Percentiles rank a stretch among this genome's conserved stretches.
phyloP scores from a whole-genome alignment of 2,888 invertebrate species.

The Drosophila algonquin region DNA sequence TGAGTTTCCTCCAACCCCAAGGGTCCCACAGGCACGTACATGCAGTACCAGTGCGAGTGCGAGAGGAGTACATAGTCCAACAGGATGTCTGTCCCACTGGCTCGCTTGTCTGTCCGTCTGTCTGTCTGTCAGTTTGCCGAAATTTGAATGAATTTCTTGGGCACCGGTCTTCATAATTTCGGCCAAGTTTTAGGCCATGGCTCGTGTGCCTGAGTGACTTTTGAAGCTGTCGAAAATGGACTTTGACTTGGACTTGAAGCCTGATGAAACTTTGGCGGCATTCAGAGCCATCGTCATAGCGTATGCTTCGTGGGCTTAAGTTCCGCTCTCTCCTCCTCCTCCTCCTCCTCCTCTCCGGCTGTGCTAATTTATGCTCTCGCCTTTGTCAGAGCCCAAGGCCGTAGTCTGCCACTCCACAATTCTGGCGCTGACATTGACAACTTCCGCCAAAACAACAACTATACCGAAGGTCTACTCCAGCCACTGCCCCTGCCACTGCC shows the following conservation, averaged over 20 bases:
- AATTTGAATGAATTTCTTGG: slow-evolving; percentile 42
- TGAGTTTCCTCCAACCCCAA: slow-evolving; percentile 26
- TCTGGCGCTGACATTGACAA: slow-evolving; percentile 67
- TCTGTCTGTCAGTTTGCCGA: background rate
- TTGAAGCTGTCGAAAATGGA: slow-evolving; percentile 58
- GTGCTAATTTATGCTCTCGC: slow-evolving; percentile 70
- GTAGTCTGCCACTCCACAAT: slow-evolving; percentile 9
- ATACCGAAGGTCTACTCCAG: slow-evolving; percentile 8
- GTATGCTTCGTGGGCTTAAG: slow-evolving; percentile 21
- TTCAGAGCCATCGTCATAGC: background rate
- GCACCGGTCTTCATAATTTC: slow-evolving; percentile 65
- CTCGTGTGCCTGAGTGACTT: slow-evolving; percentile 63
- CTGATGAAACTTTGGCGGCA: slow-evolving; percentile 47
- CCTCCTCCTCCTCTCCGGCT: slow-evolving; percentile 30
- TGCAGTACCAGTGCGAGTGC: background rate
- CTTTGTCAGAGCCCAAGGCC: slow-evolving; percentile 43
- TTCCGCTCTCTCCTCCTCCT: slow-evolving; percentile 8
- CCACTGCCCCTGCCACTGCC: slow-evolving; percentile 3
- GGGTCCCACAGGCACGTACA: slow-evolving; percentile 40
- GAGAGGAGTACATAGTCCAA: slow-evolving; percentile 18
- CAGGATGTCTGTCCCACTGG: slow-evolving; percentile 37
- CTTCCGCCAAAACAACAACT: slow-evolving; percentile 58
- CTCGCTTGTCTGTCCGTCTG: background rate
- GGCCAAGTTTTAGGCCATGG: slow-evolving; percentile 46
- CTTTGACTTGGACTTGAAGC: slow-evolving; percentile 29